phyloP scores from a whole-genome alignment of 2,113 vertebrate species.

The Calidris pugnax region DNA sequence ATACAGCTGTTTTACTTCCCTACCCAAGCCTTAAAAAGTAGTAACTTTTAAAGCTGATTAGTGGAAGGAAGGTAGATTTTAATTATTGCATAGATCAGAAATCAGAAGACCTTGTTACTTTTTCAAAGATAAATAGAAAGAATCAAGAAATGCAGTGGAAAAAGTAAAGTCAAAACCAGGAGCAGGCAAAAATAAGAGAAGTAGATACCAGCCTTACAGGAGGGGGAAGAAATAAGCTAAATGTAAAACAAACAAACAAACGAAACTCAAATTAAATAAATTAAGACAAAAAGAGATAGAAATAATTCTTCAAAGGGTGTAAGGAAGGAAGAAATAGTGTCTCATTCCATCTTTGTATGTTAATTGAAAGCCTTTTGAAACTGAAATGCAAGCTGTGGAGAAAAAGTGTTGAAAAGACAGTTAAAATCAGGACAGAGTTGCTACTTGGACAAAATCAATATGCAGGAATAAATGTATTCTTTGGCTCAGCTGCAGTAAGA shows the following conservation, averaged over 20 bases:
- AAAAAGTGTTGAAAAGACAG: not conserved
- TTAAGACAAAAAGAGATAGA: not conserved
- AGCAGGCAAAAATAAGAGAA: not conserved
- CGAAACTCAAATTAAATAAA: not conserved
- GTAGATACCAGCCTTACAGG: not conserved
- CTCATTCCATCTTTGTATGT: not conserved
- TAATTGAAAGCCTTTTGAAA: not conserved
- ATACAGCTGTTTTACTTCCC: not conserved
- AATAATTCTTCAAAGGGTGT: not conserved
- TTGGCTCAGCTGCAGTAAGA: not conserved
- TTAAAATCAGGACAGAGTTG: not conserved
- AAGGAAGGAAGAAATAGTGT: not conserved
- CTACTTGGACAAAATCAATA: not conserved
- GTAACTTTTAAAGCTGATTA: not conserved
- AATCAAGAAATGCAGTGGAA: not conserved
- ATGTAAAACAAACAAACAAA: not conserved
- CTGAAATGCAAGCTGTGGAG: not conserved
- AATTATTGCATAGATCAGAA: not conserved
- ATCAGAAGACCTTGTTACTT: not conserved
- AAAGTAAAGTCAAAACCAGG: not conserved
- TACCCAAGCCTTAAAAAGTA: not conserved
- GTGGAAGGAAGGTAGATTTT: not conserved
- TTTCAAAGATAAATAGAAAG: not conserved
- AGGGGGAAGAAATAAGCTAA: not conserved
- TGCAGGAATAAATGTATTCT: accelerated